Percentiles rank a stretch among this genome's conserved stretches.
These are phyloP conservation scores for Ypsolopha sequella DNA, from an alignment of 2,888 invertebrate species.

Conservation along the genomic window DNA sequence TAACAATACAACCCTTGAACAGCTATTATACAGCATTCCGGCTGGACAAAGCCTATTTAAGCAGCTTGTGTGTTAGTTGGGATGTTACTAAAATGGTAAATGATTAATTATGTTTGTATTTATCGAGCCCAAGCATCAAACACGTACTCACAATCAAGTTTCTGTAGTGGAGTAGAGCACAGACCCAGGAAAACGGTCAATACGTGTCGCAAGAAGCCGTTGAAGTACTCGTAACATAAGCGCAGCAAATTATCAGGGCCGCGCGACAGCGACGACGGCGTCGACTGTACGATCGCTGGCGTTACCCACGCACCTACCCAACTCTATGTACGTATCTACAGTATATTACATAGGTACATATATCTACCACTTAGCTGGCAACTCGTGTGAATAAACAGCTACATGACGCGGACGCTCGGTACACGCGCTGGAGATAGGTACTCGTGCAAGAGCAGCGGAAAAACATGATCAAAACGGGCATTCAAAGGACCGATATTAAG, in stretches of 20 bases:
- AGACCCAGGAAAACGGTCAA: conserved; percentile 47
- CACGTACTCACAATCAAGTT: too few relatives aligned
- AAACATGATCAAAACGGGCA: conserved; percentile 43
- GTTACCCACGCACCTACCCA: conserved; percentile 48
- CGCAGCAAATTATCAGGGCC: conserved; percentile 68
- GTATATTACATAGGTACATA: conserved; percentile 3
- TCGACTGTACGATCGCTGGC: conserved; percentile 26
- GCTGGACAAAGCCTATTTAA: too few relatives aligned
- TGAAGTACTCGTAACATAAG: conserved; percentile 68
- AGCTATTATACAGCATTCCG: too few relatives aligned
- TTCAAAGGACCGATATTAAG: conserved; percentile 27
- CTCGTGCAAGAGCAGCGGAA: conserved; percentile 29
- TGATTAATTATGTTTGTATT: too few relatives aligned
- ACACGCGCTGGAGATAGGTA: not conserved
- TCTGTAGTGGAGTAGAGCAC: too few relatives aligned
- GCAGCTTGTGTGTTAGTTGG: too few relatives aligned
- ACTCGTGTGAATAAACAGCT: conserved; percentile 26
- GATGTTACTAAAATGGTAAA: too few relatives aligned
- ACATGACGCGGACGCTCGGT: conserved; percentile 14
- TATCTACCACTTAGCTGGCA: not conserved
- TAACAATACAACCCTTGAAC: too few relatives aligned
- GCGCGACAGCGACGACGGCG: conserved; percentile 48
- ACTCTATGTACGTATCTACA: conserved; percentile 20
- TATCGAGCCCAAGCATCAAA: too few relatives aligned
- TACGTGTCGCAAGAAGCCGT: conserved; percentile 62